Evolutionary conservation across 2,888 invertebrate genomes (phyloP).

Genomic region (Amblyjoppa proteus): DNA sequence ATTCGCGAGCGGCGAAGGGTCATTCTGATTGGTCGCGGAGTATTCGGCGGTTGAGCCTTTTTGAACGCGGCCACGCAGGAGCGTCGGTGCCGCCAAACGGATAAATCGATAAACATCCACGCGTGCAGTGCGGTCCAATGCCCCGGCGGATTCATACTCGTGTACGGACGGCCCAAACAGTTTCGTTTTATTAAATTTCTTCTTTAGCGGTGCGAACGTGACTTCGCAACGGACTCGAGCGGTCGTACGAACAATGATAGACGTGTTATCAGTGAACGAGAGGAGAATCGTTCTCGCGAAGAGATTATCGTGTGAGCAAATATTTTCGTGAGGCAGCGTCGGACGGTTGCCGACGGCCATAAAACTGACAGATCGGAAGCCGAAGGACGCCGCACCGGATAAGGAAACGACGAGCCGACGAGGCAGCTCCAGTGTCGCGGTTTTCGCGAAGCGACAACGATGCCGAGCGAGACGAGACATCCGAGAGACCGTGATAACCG

Average conservation of each 20-base stretch:
- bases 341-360: background rate
- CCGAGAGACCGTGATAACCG: constrained; percentile 21
- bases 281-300: background rate
- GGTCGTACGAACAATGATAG: constrained; percentile 11
- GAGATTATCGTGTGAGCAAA: background rate
- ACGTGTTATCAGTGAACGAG: background rate
- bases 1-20: background rate
- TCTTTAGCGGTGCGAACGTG: background rate
- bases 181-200: background rate
- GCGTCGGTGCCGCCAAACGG: constrained; percentile 19
- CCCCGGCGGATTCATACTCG: background rate
- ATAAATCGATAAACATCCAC: constrained; percentile 44
- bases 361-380: constrained; percentile 45
- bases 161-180: background rate
- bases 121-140: constrained; percentile 26
- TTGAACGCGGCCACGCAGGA: constrained; percentile 21
- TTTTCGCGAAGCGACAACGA: background rate
- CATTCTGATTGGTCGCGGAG: background rate
- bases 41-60: background rate
- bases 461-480: constrained; percentile 12
- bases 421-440: background rate
- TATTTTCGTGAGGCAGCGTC: background rate
- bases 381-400: constrained; percentile 59
- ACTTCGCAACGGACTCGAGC: background rate
- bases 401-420: constrained; percentile 29